Evolutionary conservation across 2,797 vertebrate species (phyloP).

Genomic region (Eulemur albifrons): DNA sequence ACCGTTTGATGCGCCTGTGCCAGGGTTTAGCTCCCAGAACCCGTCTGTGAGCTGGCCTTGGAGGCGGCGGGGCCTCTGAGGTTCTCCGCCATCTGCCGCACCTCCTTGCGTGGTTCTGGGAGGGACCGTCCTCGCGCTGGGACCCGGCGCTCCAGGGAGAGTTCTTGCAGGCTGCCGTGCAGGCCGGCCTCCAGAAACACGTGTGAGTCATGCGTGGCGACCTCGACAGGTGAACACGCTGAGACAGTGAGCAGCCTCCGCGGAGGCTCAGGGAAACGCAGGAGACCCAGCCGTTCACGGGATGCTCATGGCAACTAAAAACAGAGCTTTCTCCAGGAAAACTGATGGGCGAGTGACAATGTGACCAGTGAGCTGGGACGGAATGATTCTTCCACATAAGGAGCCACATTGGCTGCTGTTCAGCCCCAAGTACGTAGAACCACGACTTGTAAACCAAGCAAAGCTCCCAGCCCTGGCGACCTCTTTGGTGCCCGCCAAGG

Average conservation of each 20-base stretch:
- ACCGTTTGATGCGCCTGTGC: fast-evolving
- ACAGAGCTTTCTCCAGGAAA: neutral
- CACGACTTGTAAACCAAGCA: neutral
- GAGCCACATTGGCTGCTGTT: fast-evolving
- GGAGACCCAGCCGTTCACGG: neutral
- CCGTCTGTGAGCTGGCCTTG: fast-evolving
- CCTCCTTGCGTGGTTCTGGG: fast-evolving
- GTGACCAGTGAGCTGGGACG: fast-evolving
- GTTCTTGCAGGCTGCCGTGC: fast-evolving
- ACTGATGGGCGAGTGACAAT: neutral
- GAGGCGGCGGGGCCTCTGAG: neutral
- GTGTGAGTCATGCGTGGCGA: fast-evolving
- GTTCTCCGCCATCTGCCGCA: neutral
- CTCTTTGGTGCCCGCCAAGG: neutral
- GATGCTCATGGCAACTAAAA: fast-evolving
- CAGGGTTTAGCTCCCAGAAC: fast-evolving
- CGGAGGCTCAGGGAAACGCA: fast-evolving
- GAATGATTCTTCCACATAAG: neutral
- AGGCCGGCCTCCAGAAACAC: neutral
- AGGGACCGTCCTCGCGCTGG: fast-evolving
- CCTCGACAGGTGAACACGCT: fast-evolving
- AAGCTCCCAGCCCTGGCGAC: neutral
- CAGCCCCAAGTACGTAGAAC: neutral
- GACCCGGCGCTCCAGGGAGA: neutral
- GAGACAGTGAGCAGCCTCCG: fast-evolving